Conservation (phyloP, 2,113 vertebrate species). For the Amblyornis subalaris region DNA sequence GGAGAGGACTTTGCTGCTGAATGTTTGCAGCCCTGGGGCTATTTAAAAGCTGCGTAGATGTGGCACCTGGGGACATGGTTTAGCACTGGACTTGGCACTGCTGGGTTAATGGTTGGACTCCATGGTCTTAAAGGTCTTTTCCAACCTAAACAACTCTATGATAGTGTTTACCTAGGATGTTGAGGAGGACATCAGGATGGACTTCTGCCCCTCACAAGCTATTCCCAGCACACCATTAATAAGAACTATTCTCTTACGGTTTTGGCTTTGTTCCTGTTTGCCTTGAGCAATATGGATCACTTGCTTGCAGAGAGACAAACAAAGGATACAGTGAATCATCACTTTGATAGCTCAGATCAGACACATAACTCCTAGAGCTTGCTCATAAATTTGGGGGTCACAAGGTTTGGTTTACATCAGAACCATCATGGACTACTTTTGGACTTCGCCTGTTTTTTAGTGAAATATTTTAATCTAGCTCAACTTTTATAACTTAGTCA, state of each 20-base stretch:
- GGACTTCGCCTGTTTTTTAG: not conserved
- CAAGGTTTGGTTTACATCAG: not conserved
- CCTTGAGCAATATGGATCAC: not conserved
- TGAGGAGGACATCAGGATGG: not conserved
- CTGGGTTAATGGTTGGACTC: not conserved
- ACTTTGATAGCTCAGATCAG: not conserved
- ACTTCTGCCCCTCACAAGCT: not conserved
- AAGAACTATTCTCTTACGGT: fast-evolving
- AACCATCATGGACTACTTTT: not conserved
- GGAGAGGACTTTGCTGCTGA: not conserved
- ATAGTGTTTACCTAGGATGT: not conserved
- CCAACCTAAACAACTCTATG: not conserved
- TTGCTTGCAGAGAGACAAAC: not conserved
- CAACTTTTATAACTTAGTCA: not conserved
- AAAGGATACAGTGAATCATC: not conserved
- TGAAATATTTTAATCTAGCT: not conserved
- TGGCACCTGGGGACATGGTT: not conserved
- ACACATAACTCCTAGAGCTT: not conserved
- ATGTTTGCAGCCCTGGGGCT: not conserved
- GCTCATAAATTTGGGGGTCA: not conserved
- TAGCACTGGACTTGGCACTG: not conserved
- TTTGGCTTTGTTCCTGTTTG: not conserved
- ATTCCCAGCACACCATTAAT: not conserved
- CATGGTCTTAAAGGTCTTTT: not conserved
- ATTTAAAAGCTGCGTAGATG: not conserved